Evolutionary conservation across 2,113 vertebrate genomes (phyloP).

Genomic region (Sturnira hondurensis): DNA sequence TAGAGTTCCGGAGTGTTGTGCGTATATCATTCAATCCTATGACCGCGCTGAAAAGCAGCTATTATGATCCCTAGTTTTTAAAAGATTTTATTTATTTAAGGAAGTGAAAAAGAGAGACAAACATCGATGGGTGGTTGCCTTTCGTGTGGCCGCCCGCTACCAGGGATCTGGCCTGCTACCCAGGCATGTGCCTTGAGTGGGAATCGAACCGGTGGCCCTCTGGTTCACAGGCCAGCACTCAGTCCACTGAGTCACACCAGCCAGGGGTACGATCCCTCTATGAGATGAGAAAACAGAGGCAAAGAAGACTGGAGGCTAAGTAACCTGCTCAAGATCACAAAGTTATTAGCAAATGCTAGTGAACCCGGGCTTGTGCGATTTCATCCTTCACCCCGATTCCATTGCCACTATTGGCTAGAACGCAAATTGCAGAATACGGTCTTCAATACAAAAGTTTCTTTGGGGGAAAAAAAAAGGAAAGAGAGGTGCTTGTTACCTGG

Average conservation of each 20-base stretch:
- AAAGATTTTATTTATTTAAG: too few species aligned
- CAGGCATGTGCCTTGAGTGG: too few species aligned
- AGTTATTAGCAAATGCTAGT: not conserved
- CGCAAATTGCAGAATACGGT: accelerated
- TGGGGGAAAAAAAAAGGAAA: not conserved
- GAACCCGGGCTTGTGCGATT: not conserved
- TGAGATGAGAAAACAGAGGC: not conserved
- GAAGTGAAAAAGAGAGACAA: too few species aligned
- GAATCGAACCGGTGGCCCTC: too few species aligned
- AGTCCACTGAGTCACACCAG: too few species aligned
- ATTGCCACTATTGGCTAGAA: not conserved
- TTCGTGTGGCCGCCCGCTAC: too few species aligned
- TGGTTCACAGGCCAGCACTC: too few species aligned
- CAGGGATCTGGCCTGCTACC: too few species aligned
- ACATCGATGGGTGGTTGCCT: too few species aligned
- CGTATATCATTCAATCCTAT: accelerated
- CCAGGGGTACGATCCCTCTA: too few species aligned
- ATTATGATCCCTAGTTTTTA: too few species aligned
- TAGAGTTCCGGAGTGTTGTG: not conserved
- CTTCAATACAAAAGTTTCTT: not conserved
- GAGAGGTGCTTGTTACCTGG: conserved; percentile 84
- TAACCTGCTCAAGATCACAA: not conserved
- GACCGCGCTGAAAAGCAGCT: not conserved
- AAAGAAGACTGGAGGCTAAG: not conserved
- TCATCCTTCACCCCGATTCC: too few species aligned